Percentiles rank a stretch among this genome's conserved stretches.
Conservation (phyloP, 2,113 vertebrate species). For the Charina bottae region DNA sequence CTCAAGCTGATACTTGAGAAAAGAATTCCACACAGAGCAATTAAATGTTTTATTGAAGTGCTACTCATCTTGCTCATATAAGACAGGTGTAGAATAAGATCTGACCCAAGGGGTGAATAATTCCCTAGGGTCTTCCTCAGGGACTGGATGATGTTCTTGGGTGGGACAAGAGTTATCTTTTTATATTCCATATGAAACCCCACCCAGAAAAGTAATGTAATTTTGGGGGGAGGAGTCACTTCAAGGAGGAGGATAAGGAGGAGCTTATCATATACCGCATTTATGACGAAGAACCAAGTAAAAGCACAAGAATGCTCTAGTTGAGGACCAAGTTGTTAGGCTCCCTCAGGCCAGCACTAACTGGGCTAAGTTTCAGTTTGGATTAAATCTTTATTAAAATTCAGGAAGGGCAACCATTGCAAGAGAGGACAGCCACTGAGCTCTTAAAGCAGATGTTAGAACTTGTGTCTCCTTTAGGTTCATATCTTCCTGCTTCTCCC, state of each 20-base stretch:
- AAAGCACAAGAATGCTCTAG: background rate
- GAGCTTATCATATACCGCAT: background rate
- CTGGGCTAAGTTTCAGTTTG: background rate
- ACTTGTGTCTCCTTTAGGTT: background rate
- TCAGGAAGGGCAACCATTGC: background rate
- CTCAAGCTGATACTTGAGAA: background rate
- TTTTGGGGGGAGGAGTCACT: background rate
- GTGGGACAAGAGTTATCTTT: background rate
- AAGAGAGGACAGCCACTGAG: background rate
- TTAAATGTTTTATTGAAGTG: background rate
- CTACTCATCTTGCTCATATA: background rate
- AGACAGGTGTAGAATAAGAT: background rate
- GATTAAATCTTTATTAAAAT: background rate
- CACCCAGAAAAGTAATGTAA: background rate
- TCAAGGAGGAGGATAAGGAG: background rate
- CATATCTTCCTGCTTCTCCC: background rate
- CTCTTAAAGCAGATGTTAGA: background rate
- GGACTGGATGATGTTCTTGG: background rate
- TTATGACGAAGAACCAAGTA: background rate
- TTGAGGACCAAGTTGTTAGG: background rate
- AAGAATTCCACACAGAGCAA: slow-evolving; percentile 23
- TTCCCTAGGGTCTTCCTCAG: background rate
- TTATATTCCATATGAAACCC: background rate
- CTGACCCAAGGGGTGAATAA: background rate
- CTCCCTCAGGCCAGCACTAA: background rate